phyloP scores from a whole-genome alignment of 2,113 vertebrate genomes.

The Meriones unguiculatus region DNA sequence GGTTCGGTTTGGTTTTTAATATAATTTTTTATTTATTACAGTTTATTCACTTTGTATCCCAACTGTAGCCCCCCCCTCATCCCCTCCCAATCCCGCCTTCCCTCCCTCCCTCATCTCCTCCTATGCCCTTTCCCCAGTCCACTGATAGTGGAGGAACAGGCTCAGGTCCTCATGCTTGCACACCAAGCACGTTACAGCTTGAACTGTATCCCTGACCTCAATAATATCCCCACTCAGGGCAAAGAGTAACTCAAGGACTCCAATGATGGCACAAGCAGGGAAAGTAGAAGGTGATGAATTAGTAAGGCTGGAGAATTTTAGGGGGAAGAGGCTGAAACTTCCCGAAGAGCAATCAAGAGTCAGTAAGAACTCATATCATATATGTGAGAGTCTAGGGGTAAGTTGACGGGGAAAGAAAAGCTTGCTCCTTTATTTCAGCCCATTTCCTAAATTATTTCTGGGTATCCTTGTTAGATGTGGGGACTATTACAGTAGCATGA shows the following conservation, averaged over 20 bases:
- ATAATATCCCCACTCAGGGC: neutral
- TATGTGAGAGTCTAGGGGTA: neutral
- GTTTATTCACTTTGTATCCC: no score
- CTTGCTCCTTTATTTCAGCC: neutral
- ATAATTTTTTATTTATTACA: no score
- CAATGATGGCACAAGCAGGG: neutral
- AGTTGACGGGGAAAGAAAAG: neutral
- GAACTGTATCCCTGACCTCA: neutral
- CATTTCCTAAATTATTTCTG: neutral
- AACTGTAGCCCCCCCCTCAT: no score
- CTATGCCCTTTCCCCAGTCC: no score
- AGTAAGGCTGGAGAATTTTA: neutral
- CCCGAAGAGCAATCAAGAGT: conserved; percentile 43
- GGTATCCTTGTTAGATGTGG: no score
- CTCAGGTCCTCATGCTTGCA: neutral
- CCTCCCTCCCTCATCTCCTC: no score
- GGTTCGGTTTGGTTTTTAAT: neutral
- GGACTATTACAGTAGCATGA: neutral
- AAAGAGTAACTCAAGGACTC: neutral
- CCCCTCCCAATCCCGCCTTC: no score
- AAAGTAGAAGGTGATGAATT: neutral
- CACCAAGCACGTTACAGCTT: neutral
- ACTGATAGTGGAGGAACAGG: no score
- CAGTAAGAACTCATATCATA: neutral
- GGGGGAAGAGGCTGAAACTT: neutral